Evolutionary conservation across 2,888 invertebrate genomes (phyloP), one percentile per base, ranked within the genome.

Genomic region (Amphipyra tragopoginis): DNA sequence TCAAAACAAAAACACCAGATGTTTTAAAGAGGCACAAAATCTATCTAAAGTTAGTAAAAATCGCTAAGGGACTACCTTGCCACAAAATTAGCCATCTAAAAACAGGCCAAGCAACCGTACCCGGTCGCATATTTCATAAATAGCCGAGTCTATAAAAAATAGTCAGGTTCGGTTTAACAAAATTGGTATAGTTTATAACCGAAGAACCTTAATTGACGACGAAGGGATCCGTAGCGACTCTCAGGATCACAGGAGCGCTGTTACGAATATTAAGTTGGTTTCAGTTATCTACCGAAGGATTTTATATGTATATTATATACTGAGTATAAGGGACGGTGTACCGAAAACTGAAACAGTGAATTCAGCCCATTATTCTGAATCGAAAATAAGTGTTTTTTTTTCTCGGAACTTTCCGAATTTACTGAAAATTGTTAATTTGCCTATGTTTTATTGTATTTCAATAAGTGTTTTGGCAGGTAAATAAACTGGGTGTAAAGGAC

Each of bases 181-280:
- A 79, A 74, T 76, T 71, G 58, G 51, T 72, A 59, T 65, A 75
- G 54, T 61, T 64, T 70, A 59, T 64, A 72, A 62, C 49, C 50
- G 54, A 54, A 48, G 56, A 50, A 53, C 65, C 73, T 77, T 75
- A 75, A 79, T 77, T 75, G 77, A 66, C 56, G 50, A 59, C 38
- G 55, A 65, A 65, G 57, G 68, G 67, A 68, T 72, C 65, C 48
- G 13, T 40, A 49, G 53, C 60, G 52, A 66, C 59, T 66, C 56
- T n/a, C 15, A 59, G 60, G 68, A 70, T 72, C 69, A 73, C 39
- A 52, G 55, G 55, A 63, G 64, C 51, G 63, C 65, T 61, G 59
- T 34, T 34, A 11, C 34, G 75, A 77, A 79, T 79, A 79, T 68
- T 68, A 77, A 79, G 67, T 63, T 51, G 48, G 29, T 42, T 51